Percentiles rank a stretch among this genome's conserved stretches.
phyloP scores from a whole-genome alignment of 1,140 invertebrate genomes.

The Conopomorpha cramerella region DNA sequence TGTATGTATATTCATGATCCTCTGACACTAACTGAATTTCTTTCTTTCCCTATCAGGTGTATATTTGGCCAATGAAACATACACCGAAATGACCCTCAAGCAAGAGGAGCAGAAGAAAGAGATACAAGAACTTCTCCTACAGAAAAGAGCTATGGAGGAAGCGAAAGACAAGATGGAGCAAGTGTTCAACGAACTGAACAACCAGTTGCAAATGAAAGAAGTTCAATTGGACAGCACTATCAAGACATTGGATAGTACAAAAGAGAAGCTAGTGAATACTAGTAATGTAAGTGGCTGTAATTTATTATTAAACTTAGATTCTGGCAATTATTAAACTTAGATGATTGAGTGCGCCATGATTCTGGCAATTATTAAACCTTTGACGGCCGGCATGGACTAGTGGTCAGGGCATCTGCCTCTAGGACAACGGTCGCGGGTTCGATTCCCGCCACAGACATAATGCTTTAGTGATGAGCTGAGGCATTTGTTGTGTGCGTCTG shows the following conservation, averaged over 20 bases:
- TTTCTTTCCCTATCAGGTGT: constrained; percentile 56
- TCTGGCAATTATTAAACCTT: not conserved
- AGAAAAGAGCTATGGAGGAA: constrained; percentile 72
- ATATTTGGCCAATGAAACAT: constrained; percentile 85
- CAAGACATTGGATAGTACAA: constrained; percentile 59
- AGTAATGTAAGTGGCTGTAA: constrained; percentile 19
- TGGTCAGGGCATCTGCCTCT: too few relatives aligned
- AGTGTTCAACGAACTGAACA: constrained; percentile 62
- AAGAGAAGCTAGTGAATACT: constrained; percentile 48
- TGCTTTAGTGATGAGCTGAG: too few relatives aligned
- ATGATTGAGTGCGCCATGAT: not conserved
- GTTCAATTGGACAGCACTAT: constrained; percentile 61
- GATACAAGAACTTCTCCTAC: constrained; percentile 71
- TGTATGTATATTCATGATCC: too few relatives aligned
- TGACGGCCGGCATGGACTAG: too few relatives aligned
- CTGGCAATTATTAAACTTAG: not conserved
- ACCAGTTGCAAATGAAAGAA: constrained; percentile 40
- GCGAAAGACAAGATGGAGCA: constrained; percentile 66
- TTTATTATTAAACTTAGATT: too few relatives aligned
- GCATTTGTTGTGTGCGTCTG: too few relatives aligned
- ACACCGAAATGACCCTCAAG: constrained; percentile 72
- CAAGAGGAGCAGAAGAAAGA: constrained; percentile 74
- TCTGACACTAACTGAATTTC: constrained; percentile 1
- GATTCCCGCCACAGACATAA: too few relatives aligned
- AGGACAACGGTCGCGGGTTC: too few relatives aligned